A percentile compares a stretch with the other conserved stretches of the same genome.
These are phyloP conservation scores for Chaenodraco wilsoni DNA, from an alignment of 2,797 vertebrate species.

Conservation along the genomic window DNA sequence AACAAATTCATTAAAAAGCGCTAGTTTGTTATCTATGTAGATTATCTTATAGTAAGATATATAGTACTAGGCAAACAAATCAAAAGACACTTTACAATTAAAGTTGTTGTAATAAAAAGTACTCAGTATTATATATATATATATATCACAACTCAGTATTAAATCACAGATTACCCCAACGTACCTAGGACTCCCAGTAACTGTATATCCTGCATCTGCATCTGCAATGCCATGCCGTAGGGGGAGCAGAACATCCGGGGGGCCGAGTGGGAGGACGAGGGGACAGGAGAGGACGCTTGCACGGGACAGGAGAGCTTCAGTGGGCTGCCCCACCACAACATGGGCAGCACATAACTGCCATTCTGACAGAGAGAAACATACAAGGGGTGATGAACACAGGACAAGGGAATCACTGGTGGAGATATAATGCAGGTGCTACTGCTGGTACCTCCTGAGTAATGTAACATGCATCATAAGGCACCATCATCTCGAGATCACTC, in stretches of 20 bases:
- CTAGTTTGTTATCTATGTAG: too few relatives aligned
- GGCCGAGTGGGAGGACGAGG: neutral
- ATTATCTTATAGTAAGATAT: neutral
- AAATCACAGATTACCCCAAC: neutral
- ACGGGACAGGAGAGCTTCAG: conserved; percentile 81
- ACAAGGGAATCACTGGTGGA: neutral
- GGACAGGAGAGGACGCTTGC: conserved; percentile 22
- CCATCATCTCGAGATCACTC: conserved; percentile 71
- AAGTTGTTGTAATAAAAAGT: neutral
- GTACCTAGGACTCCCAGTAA: conserved; percentile 67
- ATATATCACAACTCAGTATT: too few relatives aligned
- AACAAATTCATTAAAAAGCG: neutral
- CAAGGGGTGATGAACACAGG: neutral
- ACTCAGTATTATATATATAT: too few relatives aligned
- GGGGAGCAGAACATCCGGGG: conserved; percentile 75
- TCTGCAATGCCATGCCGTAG: conserved; percentile 73
- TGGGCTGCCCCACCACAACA: conserved; percentile 80
- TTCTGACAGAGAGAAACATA: conserved; percentile 64
- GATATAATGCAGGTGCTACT: neutral
- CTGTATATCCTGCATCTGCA: conserved; percentile 41
- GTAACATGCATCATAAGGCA: conserved; percentile 81
- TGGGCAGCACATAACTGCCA: conserved; percentile 77
- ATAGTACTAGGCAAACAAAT: neutral
- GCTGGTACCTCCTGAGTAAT: conserved; percentile 76
- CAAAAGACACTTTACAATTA: neutral